A percentile compares a stretch with the other conserved stretches of the same genome.
Evolutionary conservation across 1,140 invertebrate species (phyloP).

Genomic region (Gryllus bimaculatus): DNA sequence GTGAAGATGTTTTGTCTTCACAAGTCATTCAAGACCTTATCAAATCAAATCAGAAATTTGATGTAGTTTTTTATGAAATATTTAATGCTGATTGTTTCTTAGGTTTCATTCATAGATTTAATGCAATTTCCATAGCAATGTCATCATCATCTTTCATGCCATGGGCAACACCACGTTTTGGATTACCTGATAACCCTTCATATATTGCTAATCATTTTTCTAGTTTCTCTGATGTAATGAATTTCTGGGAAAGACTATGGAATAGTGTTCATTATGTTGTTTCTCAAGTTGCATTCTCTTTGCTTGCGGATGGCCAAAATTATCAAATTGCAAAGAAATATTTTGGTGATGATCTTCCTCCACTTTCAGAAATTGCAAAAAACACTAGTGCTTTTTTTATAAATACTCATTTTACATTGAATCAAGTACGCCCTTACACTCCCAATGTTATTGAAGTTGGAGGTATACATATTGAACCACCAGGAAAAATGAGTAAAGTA

Average conservation of each 20-base stretch:
- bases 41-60: conserved; percentile 22
- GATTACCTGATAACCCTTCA: conserved; percentile 44
- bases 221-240: conserved; percentile 44
- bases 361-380: conserved; percentile 23
- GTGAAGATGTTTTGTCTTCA: not conserved
- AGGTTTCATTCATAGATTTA: conserved; percentile 41
- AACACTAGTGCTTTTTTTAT: conserved; percentile 26
- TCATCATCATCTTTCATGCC: conserved; percentile 46
- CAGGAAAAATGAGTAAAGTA: not conserved
- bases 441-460: conserved; percentile 30
- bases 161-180: conserved; percentile 46
- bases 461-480: conserved; percentile 25
- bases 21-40: not conserved
- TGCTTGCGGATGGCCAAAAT: conserved; percentile 19
- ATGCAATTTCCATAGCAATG: conserved; percentile 48
- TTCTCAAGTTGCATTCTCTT: conserved; percentile 34
- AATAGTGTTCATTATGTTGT: conserved; percentile 37
- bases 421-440: conserved; percentile 26
- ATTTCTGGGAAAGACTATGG: conserved; percentile 35
- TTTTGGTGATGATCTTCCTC: conserved; percentile 24
- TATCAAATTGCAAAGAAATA: conserved; percentile 10
- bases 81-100: conserved; percentile 24
- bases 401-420: conserved; percentile 28
- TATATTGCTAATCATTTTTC: conserved; percentile 44
- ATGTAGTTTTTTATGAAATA: conserved; percentile 22